A percentile compares a stretch with the other conserved stretches of the same genome.
phyloP scores from a whole-genome alignment of 2,113 vertebrate genomes.

The Candoia aspera region DNA sequence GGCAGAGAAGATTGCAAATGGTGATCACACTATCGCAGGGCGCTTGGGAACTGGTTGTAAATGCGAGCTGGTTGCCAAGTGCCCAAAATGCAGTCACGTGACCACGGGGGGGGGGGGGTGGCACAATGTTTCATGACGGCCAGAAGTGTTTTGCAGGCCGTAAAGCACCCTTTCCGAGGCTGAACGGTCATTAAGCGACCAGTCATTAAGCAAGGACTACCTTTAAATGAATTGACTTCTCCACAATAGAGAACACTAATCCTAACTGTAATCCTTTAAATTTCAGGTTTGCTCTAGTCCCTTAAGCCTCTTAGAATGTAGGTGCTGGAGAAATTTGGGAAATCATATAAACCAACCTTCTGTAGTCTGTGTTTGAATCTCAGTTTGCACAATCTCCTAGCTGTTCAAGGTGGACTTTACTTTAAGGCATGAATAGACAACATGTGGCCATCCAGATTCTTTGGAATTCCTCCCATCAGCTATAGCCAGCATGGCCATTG shows the following conservation, averaged over 20 bases:
- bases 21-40: no score
- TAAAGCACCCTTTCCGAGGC: no score
- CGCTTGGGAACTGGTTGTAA: no score
- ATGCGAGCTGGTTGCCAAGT: no score
- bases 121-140: no score
- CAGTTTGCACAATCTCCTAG: background rate
- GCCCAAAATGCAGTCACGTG: no score
- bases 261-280: background rate
- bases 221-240: background rate
- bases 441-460: background rate
- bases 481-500: background rate
- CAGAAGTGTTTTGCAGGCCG: no score
- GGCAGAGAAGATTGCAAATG: no score
- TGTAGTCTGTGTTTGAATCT: background rate
- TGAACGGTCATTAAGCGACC: no score
- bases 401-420: background rate
- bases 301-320: background rate
- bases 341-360: background rate
- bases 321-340: no score
- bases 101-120: no score
- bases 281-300: background rate
- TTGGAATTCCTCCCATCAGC: background rate
- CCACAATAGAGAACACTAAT: background rate
- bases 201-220: no score
- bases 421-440: background rate